phyloP scores from a whole-genome alignment of 1,140 invertebrate species.

The Sinella curviseta region DNA sequence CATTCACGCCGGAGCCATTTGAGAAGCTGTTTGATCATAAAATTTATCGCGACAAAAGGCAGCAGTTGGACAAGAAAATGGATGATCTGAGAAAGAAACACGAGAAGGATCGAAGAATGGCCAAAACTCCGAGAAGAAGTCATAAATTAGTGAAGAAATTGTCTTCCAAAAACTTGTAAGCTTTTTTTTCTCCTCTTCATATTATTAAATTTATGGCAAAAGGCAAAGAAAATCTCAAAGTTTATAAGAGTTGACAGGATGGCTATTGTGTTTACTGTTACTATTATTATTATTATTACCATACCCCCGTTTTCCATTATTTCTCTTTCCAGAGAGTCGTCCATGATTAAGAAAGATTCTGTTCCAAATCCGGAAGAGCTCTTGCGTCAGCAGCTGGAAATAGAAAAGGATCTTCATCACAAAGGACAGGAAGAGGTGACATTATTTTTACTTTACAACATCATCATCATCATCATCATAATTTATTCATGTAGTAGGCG shows the following conservation, averaged over 20 bases:
- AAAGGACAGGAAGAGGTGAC: constrained; percentile 75
- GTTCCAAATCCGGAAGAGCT: constrained; percentile 63
- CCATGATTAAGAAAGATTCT: constrained; percentile 52
- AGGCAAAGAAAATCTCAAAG: no score
- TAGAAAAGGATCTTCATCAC: constrained; percentile 76
- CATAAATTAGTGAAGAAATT: constrained; percentile 71
- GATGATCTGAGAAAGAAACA: constrained; percentile 80
- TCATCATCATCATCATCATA: no score
- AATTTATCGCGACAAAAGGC: constrained; percentile 74
- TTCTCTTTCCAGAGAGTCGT: background rate
- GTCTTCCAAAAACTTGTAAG: constrained; percentile 80
- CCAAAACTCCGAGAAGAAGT: constrained; percentile 68
- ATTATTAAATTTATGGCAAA: constrained; percentile 36
- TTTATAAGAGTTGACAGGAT: no score
- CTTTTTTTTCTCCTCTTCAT: no score
- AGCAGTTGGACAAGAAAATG: constrained; percentile 83
- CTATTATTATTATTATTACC: no score
- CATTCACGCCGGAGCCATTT: constrained; percentile 72
- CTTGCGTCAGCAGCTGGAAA: constrained; percentile 69
- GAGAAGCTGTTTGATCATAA: constrained; percentile 80
- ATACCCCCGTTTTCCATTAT: no score
- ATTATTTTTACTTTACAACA: constrained; percentile 36
- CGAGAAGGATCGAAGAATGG: constrained; percentile 66
- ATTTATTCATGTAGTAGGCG: no score
- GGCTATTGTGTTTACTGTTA: no score